Conservation (phyloP, 2,797 vertebrate species). For the Pseudomugil tenellus region DNA sequence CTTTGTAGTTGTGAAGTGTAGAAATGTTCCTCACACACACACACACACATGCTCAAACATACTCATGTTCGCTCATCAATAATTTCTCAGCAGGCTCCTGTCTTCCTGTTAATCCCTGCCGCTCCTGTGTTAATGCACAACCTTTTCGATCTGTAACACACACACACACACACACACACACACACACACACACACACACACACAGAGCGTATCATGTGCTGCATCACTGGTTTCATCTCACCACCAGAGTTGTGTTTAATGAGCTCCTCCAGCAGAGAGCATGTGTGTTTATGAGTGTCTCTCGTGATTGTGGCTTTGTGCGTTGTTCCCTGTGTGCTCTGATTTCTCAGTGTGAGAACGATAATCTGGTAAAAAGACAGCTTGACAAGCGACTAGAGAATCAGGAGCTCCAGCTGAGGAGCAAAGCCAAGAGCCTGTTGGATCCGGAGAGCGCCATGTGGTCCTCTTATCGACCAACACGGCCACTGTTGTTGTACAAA, state of each 20-base stretch:
- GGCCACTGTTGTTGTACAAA: constrained; percentile 11
- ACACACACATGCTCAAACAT: constrained; percentile 1
- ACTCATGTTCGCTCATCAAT: constrained; percentile 7
- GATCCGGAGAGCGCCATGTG: constrained; percentile 21
- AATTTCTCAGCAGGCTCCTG: constrained; percentile 37
- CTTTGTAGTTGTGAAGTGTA: not conserved
- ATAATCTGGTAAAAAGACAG: constrained; percentile 55
- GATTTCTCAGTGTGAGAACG: constrained; percentile 52
- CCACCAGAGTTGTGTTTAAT: constrained; percentile 55
- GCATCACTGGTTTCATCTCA: constrained; percentile 52
- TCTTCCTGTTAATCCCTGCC: constrained; percentile 44
- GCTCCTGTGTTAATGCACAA: constrained; percentile 17
- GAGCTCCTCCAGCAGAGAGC: constrained; percentile 60
- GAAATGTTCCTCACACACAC: constrained; percentile 2
- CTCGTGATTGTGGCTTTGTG: constrained; percentile 27
- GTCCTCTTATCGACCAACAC: constrained; percentile 21
- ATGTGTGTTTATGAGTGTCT: constrained; percentile 15
- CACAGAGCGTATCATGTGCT: constrained; percentile 6
- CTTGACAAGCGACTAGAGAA: constrained; percentile 37
- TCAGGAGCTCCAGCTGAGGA: constrained; percentile 32
- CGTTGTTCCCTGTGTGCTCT: constrained; percentile 45
- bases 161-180: no score
- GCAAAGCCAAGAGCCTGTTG: constrained; percentile 21
- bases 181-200: constrained; percentile 27
- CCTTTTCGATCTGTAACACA: constrained; percentile 22